Evolutionary conservation across 2,888 invertebrate species (phyloP).

Genomic region (Lithophane ornitopus): DNA sequence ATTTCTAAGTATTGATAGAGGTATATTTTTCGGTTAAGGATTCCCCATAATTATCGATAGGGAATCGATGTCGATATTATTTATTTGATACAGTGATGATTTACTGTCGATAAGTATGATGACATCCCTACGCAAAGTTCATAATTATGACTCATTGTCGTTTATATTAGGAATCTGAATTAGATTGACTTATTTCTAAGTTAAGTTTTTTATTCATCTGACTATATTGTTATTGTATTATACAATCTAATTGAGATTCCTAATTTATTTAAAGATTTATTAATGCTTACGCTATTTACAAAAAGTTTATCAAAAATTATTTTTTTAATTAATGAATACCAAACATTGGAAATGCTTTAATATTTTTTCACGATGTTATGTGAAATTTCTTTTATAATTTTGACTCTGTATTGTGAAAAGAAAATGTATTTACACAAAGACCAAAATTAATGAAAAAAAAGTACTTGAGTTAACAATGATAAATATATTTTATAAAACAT

Average conservation of each 20-base stretch:
- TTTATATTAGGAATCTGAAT: slow-evolving; percentile 5
- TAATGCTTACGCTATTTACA: slow-evolving; percentile 35
- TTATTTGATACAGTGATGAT: slow-evolving; percentile 23
- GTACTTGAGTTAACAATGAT: slow-evolving; percentile 4
- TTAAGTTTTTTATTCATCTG: background rate
- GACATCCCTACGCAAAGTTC: slow-evolving; percentile 8
- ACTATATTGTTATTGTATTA: slow-evolving; percentile 5
- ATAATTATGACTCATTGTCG: background rate
- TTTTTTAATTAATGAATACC: slow-evolving; percentile 13
- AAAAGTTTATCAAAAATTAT: slow-evolving; percentile 4
- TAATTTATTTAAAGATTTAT: slow-evolving; percentile 10
- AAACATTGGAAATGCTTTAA: slow-evolving; percentile 18
- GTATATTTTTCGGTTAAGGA: slow-evolving; percentile 17
- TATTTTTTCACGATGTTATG: background rate
- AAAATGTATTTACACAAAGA: background rate
- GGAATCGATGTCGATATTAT: slow-evolving; percentile 27
- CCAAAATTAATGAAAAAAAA: background rate
- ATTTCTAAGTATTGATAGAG: slow-evolving; percentile 53
- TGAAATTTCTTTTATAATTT: slow-evolving; percentile 10
- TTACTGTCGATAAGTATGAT: slow-evolving; percentile 24
- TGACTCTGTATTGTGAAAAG: background rate
- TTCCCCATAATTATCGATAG: slow-evolving; percentile 5
- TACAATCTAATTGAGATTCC: slow-evolving; percentile 17
- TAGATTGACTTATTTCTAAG: background rate
- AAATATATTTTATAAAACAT: background rate